Evolutionary conservation across 2,888 invertebrate genomes (phyloP), one percentile per base, ranked within the genome.

Genomic region (Exocentrus adspersus): DNA sequence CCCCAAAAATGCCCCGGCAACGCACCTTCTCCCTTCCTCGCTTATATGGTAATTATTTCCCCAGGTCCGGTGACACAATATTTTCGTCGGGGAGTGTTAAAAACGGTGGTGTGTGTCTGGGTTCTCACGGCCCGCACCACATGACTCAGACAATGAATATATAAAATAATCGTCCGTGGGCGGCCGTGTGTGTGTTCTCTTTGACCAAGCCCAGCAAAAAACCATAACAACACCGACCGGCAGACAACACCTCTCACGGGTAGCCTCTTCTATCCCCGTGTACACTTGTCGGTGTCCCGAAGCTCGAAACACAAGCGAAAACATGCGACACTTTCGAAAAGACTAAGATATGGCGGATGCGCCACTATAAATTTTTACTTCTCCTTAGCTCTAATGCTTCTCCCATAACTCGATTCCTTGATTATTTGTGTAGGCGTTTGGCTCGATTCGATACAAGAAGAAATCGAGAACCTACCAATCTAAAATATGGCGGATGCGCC

Each of bases 151-250:
- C 68, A 68, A 65, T 65, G 68, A 65, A 68, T 65, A 65, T 65
- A 68, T 68, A 65, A 68, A 68, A 68, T 59, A 60, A 60, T 64
- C 59, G 63, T 64, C 32, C 58, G 70, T 70, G 67, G 68, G 67
- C 67, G 71, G 48, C 46, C 50, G 65, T 60, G 68, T 71, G 66
- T 69, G 66, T 71, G 69, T 65, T 69, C 68, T 58, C 67, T 67
- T 61, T 65, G 68, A 58, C 72, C 67, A 64, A 71, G 70, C 69
- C 69, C 70, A 69, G 64, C 63, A 68, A 67, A 71, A 71, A 72
- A 69, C 69, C 68, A 67, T 66, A 69, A 68, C 72, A 68, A 67
- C 67, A 62, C 60, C 62, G 16, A 21, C 28, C 54, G 43, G 10
- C 54, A 37, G 54, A 42, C 54, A 43, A 24, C 54, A 54, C 53